phyloP scores from a whole-genome alignment of 1,140 invertebrate species.

The Apocrypta bakeri region DNA sequence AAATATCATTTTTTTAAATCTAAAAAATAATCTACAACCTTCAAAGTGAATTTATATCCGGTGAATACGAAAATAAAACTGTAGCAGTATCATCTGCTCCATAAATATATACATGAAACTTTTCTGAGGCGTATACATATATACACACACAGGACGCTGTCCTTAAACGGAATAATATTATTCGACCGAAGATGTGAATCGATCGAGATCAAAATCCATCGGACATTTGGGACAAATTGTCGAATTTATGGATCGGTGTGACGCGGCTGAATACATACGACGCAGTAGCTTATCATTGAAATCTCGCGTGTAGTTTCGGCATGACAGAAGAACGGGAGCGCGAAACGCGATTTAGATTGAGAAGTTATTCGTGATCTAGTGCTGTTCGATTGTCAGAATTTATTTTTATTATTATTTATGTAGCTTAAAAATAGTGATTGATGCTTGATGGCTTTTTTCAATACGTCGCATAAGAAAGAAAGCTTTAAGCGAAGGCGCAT shows the following conservation, averaged over 20 bases:
- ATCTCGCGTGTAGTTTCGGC: slow-evolving; percentile 66
- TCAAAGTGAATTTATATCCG: too few species aligned
- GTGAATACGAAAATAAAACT: too few species aligned
- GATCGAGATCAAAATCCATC: slow-evolving; percentile 69
- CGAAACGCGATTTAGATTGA: slow-evolving; percentile 5
- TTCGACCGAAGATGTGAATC: slow-evolving; percentile 64
- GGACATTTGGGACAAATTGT: slow-evolving; percentile 70
- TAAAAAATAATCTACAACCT: too few species aligned
- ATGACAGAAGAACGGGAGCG: slow-evolving; percentile 11
- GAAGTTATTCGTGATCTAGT: slow-evolving; percentile 4
- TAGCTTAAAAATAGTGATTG: not conserved
- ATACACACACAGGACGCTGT: slow-evolving; percentile 28
- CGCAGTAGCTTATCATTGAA: slow-evolving; percentile 64
- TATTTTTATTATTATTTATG: not conserved
- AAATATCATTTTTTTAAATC: too few species aligned
- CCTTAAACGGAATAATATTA: slow-evolving; percentile 64
- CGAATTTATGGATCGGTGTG: slow-evolving; percentile 71
- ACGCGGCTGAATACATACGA: slow-evolving; percentile 47
- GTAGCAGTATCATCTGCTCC: too few species aligned
- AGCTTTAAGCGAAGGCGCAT: too few species aligned
- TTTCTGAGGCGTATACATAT: not conserved
- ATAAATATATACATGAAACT: slow-evolving; percentile 31
- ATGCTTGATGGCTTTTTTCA: not conserved
- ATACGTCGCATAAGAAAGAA: too few species aligned
- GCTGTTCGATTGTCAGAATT: not conserved